Evolutionary conservation across 1,140 invertebrate genomes (phyloP).

Genomic region (Trigoniulus corallinus): DNA sequence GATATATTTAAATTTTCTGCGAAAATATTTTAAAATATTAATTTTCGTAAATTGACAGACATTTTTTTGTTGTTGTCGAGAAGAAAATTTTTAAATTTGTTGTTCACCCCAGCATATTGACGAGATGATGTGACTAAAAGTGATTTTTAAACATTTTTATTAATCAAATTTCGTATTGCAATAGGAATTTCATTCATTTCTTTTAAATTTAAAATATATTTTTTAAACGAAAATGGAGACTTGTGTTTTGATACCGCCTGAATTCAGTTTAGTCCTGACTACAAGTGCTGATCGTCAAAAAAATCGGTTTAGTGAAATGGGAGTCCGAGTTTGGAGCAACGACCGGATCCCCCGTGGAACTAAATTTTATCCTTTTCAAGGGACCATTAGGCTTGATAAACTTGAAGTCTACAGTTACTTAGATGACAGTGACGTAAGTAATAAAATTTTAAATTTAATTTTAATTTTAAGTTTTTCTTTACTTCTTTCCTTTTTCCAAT

Average conservation of each 20-base stretch:
- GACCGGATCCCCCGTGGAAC: conserved; percentile 54
- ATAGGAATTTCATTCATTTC: too few species aligned
- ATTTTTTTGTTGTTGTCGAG: too few species aligned
- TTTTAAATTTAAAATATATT: too few species aligned
- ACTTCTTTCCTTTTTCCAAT: too few species aligned
- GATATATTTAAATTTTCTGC: too few species aligned
- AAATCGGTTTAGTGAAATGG: conserved; percentile 20
- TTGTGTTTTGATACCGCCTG: conserved; percentile 72
- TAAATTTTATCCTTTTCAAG: conserved; percentile 55
- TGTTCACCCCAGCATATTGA: too few species aligned
- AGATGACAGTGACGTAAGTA: conserved; percentile 77
- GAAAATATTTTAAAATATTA: too few species aligned
- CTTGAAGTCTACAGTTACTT: conserved; percentile 67
- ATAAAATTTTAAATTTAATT: neutral
- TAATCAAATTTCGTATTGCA: too few species aligned
- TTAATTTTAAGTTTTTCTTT: neutral
- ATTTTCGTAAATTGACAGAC: too few species aligned
- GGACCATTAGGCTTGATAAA: conserved; percentile 73
- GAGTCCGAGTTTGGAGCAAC: conserved; percentile 66
- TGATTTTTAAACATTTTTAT: too few species aligned
- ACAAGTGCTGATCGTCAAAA: conserved; percentile 21
- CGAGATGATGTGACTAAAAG: too few species aligned
- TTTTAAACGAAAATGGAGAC: conserved; percentile 82
- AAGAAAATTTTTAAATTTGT: too few species aligned
- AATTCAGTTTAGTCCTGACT: conserved; percentile 61